Base-by-base conservation (phyloP, 2,113 vertebrate species). In the Regulus satrapa region DNA sequence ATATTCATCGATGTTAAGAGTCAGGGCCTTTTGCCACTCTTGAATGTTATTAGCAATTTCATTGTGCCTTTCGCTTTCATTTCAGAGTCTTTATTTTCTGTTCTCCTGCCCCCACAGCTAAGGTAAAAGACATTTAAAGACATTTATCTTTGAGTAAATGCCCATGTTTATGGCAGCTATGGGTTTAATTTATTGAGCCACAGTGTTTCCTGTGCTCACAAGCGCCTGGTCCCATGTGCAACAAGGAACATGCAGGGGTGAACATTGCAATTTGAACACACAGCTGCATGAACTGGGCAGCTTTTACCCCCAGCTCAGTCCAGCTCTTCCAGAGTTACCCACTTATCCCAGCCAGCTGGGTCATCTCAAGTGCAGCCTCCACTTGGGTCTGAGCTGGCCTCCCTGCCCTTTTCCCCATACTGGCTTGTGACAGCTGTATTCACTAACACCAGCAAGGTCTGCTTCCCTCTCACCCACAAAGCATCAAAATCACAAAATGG, bases 401-500 rank as follows among this genome's bases (percentile, higher is more conserved):
- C 8, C 2, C 28, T 25, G 45, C 29, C 63, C 40, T 51, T 62
- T 62, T 36, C n/a, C 28, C 63, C 4, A 0, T 8, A 18, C 18
- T 49, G 7, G 10, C 49, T 34, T 43, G 36, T 67, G 71, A 91
- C 23, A 68, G 40, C 43, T 48, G 46, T 17, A 7, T 55, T 40
- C 10, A 26, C 34, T n/a, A 34, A 31, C 28, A 48, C 20, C 34
- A 58, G 20, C 34, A 43, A 52, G 38, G 12, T 68, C 54, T 68
- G 11, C 34, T 62, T 54, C 66, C 12, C 17, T 56, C 38, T 63
- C 10, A 23, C 15, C n/a, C 71, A n/a, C 9, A 26, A 52, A n/a
- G 19, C 25, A 41, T 6, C 2, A 0, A 62, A 63, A 63, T 34
- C 54, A 43, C 38, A 49, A 61, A 25, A 46, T 0, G 0, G 7